Evolutionary conservation across 2,888 invertebrate genomes (phyloP).

Genomic region (Pheosia tremula): DNA sequence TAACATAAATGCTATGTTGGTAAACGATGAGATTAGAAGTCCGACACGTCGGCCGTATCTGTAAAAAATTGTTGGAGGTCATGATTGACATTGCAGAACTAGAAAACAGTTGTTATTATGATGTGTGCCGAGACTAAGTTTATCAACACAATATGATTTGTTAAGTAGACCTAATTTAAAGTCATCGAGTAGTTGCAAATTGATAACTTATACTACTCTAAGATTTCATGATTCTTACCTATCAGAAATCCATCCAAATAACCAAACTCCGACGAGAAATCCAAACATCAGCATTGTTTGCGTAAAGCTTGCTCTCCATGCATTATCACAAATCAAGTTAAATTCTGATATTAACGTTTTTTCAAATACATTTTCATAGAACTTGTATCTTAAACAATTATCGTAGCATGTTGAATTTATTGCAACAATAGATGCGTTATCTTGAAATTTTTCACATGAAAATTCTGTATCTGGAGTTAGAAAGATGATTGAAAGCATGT

Average conservation of each 20-base stretch:
- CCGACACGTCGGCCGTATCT: constrained; percentile 80
- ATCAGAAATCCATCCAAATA: constrained; percentile 67
- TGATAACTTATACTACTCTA: too few species aligned
- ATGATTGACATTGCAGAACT: too few species aligned
- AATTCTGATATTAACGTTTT: constrained; percentile 56
- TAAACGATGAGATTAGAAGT: constrained; percentile 85
- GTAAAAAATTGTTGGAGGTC: constrained; percentile 19
- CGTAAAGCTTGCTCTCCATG: constrained; percentile 58
- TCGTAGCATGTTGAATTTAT: constrained; percentile 54
- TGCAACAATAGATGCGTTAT: constrained; percentile 31
- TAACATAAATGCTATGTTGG: constrained; percentile 87
- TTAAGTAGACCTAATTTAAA: too few species aligned
- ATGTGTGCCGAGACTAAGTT: too few species aligned
- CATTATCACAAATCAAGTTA: constrained; percentile 54
- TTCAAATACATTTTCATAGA: constrained; percentile 47
- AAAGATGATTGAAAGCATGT: constrained; percentile 55
- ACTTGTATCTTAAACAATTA: constrained; percentile 52
- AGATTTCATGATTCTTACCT: constrained; percentile 36
- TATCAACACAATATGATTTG: too few species aligned
- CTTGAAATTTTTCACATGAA: constrained; percentile 42
- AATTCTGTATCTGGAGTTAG: constrained; percentile 54
- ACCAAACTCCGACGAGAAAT: constrained; percentile 50
- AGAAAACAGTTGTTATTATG: too few species aligned
- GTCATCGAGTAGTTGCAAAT: too few species aligned
- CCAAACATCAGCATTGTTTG: constrained; percentile 63